Base-by-base conservation (phyloP, 2,888 invertebrate species). In the Pediacus dermestoides region DNA sequence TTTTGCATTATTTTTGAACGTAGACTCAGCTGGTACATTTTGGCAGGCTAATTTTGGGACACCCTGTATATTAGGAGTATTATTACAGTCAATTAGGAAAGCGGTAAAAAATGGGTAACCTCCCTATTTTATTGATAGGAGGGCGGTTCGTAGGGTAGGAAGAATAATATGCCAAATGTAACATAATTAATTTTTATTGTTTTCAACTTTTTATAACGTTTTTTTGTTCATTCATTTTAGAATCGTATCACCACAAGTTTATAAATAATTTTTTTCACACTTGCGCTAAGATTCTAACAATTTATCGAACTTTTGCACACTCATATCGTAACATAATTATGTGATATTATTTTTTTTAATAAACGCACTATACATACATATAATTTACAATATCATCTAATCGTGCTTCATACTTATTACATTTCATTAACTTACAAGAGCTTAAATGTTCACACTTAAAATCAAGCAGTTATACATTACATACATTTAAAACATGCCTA, bases 161-260 rank as follows among this genome's bases (percentile, higher is more conserved):
- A n/a, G n/a, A n/a, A n/a, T n/a, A n/a, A n/a, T n/a, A n/a, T n/a
- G n/a, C n/a, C n/a, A n/a, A n/a, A n/a, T n/a, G n/a, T 52, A 64
- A 61, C 62, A 58, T 61, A 57, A 58, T 60, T 60, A 60, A 43
- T 54, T 61, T 63, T 60, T 54, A 55, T 56, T 56, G 46, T 60
- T 62, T 64, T 64, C 55, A 61, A 60, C 49, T 62, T 64, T 65
- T 66, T 63, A 60, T 58, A 58, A 61, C 55, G 54, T 58, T 61
- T 60, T 45, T 23, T n/a, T 11, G 8, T 48, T 46, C 43, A 47
- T 48, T 48, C 44, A 14, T 53, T 57, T 53, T 54, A 46, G 39
- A 50, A 51, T 58, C 50, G 45, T 45, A 42, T 52, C 55, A 52
- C 51, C 52, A 54, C 48, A 54, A 37, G 42, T 48, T 51, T 50